Percentiles rank a stretch among this genome's conserved stretches.
Evolutionary conservation across 2,888 invertebrate species (phyloP).

Genomic region (Invenusta paracnida): DNA sequence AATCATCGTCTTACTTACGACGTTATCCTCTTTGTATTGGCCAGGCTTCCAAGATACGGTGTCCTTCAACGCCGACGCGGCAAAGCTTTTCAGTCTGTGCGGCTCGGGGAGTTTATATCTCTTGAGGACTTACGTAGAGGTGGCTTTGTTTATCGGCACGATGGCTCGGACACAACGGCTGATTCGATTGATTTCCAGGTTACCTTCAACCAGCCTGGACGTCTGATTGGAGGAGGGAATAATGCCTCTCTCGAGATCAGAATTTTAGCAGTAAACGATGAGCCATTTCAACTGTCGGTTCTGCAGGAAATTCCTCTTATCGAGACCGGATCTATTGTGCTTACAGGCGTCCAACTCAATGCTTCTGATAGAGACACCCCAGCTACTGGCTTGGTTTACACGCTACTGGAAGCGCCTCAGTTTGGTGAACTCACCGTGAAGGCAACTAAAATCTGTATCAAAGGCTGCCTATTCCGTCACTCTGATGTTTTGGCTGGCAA

Average conservation of each 20-base stretch:
- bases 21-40: neutral
- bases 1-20: neutral
- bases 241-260: neutral
- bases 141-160: neutral
- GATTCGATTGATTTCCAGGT: slow-evolving; percentile 3
- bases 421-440: neutral
- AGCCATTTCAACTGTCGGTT: neutral
- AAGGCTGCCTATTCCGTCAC: neutral
- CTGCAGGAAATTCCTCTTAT: neutral
- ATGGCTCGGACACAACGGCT: neutral
- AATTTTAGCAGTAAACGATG: neutral
- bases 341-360: neutral
- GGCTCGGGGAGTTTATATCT: neutral
- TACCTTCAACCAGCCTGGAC: neutral
- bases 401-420: neutral
- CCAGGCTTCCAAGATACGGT: neutral
- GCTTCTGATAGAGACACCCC: neutral
- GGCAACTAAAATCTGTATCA: neutral
- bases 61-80: neutral
- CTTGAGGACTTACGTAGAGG: neutral
- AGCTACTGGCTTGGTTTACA: neutral
- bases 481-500: neutral
- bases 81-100: neutral
- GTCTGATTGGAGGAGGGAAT: neutral
- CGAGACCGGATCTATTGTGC: neutral